A percentile compares a stretch with the other conserved stretches of the same genome.
Conservation (phyloP, 2,888 invertebrate species). For the Pomacea canaliculata region DNA sequence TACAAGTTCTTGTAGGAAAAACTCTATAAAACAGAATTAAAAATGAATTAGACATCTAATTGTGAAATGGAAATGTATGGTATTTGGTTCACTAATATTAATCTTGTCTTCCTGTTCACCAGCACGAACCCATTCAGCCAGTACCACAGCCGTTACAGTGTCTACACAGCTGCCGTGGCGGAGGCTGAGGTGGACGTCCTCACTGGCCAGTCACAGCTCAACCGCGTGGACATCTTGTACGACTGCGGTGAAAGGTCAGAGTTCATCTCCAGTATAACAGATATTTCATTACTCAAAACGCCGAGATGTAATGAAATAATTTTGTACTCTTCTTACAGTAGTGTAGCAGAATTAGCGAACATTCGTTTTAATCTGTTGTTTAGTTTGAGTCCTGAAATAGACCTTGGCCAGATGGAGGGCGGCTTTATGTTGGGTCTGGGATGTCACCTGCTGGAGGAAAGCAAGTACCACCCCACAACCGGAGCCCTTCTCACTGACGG, state of each 20-base stretch:
- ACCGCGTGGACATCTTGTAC: conserved; percentile 62
- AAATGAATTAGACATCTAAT: too few relatives aligned
- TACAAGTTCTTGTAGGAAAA: too few relatives aligned
- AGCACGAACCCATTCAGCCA: not conserved
- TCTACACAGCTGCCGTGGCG: conserved; percentile 65
- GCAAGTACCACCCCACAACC: conserved; percentile 76
- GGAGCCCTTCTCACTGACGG: conserved; percentile 81
- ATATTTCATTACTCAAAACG: too few relatives aligned
- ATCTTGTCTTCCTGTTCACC: not conserved
- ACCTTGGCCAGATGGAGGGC: conserved; percentile 74
- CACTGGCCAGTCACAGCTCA: conserved; percentile 77
- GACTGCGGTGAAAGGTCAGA: conserved; percentile 63
- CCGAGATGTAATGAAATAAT: too few relatives aligned
- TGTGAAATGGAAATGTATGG: too few relatives aligned
- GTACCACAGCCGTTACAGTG: conserved; percentile 51
- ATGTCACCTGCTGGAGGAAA: conserved; percentile 82
- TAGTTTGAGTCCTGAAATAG: conserved; percentile 65
- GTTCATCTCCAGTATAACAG: too few relatives aligned
- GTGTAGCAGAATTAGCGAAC: too few relatives aligned
- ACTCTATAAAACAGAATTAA: too few relatives aligned
- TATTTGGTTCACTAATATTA: too few relatives aligned
- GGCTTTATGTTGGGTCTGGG: conserved; percentile 83
- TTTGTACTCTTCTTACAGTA: too few relatives aligned
- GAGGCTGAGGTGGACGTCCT: conserved; percentile 85
- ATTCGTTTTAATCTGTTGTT: not conserved